Evolutionary conservation across 2,888 invertebrate species (phyloP).

Genomic region (Clitarchus hookeri): DNA sequence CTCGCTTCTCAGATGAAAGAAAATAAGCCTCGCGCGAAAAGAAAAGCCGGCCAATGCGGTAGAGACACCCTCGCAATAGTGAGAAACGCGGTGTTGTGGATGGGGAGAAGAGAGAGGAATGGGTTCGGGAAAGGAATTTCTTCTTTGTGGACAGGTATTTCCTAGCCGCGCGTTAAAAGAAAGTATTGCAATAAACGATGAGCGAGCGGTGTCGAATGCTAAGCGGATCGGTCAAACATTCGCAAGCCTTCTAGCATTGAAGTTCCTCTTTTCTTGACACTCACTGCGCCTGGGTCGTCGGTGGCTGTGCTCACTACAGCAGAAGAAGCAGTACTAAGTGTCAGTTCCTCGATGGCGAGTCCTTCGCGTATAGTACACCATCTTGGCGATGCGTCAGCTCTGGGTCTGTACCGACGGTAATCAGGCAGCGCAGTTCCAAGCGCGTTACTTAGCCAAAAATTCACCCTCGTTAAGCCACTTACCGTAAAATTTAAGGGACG

Average conservation of each 20-base stretch:
- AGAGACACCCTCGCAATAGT: background rate
- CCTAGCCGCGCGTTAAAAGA: background rate
- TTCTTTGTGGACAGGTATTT: slow-evolving; percentile 5
- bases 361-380: no score
- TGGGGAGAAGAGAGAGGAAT: background rate
- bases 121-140: background rate
- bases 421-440: no score
- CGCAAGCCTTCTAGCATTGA: background rate
- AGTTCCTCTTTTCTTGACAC: background rate
- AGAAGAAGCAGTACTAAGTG: background rate
- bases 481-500: no score
- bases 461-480: no score
- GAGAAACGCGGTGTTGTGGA: background rate
- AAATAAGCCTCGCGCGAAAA: slow-evolving; percentile 7
- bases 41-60: background rate
- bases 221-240: background rate
- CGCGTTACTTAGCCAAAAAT: no score
- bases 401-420: no score
- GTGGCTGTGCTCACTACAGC: background rate
- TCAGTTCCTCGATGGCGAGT: no score
- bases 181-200: background rate
- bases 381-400: no score
- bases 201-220: background rate
- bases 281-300: background rate
- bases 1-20: background rate